Evolutionary conservation across 2,888 invertebrate genomes (phyloP).

Genomic region (Standfussiana lucernea): DNA sequence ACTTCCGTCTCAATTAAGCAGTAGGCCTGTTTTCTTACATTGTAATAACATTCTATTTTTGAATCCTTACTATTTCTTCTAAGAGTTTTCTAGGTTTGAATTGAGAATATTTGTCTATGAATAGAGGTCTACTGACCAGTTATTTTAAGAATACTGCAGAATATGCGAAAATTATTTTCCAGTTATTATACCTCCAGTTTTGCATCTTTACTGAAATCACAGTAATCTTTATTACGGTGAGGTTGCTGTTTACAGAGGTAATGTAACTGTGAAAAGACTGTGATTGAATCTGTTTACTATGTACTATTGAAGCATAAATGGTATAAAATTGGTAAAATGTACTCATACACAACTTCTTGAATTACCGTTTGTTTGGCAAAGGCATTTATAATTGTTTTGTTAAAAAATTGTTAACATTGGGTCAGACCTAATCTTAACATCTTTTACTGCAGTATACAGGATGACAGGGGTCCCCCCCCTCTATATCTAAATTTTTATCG

Average conservation of each 20-base stretch:
- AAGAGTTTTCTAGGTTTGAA: constrained; percentile 9
- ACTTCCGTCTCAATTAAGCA: neutral
- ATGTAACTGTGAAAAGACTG: neutral
- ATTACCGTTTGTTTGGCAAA: constrained; percentile 22
- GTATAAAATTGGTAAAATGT: constrained; percentile 34
- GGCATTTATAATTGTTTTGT: neutral
- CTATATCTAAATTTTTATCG: too few relatives aligned
- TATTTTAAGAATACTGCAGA: constrained; percentile 31
- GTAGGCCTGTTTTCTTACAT: neutral
- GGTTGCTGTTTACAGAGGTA: neutral
- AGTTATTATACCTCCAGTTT: neutral
- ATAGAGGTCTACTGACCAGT: neutral
- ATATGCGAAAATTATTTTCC: constrained; percentile 23
- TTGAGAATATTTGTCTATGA: constrained; percentile 4
- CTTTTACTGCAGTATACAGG: neutral
- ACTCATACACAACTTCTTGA: constrained; percentile 15
- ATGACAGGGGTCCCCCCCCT: too few relatives aligned
- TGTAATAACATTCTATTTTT: neutral
- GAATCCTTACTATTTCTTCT: neutral
- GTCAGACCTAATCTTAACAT: neutral
- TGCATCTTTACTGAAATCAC: neutral
- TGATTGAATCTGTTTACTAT: constrained; percentile 4
- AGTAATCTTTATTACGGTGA: neutral
- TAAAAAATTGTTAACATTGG: neutral
- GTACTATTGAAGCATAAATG: constrained; percentile 44